phyloP scores from a whole-genome alignment of 2,888 invertebrate genomes.

The Lottia gigantea region DNA sequence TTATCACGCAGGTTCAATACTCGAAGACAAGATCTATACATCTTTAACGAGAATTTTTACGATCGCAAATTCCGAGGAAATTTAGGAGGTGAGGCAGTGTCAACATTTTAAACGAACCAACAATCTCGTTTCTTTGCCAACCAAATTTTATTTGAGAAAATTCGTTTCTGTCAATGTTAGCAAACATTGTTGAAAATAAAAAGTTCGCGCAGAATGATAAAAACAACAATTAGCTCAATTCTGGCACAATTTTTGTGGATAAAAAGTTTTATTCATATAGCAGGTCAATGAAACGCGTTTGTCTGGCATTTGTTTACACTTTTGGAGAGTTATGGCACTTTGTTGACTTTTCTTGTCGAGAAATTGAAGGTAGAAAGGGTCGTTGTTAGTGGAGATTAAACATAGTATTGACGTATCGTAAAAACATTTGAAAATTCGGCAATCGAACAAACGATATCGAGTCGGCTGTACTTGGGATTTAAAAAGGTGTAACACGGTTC shows the following conservation, averaged over 20 bases:
- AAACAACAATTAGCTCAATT: constrained; percentile 3
- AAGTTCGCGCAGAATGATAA: background rate
- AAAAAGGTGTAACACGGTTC: background rate
- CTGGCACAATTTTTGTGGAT: background rate
- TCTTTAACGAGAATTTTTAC: background rate
- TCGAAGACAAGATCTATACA: background rate
- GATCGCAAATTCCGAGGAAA: background rate
- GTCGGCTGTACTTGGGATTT: background rate
- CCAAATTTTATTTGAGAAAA: background rate
- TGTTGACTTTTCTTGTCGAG: background rate
- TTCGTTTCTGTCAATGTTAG: background rate
- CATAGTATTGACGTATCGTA: background rate
- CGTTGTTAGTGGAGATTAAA: background rate
- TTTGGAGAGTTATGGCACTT: background rate
- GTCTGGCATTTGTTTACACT: background rate
- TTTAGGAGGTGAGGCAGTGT: background rate
- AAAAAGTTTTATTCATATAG: background rate
- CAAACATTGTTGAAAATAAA: background rate
- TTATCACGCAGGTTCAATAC: background rate
- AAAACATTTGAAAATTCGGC: background rate
- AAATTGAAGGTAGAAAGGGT: constrained; percentile 2
- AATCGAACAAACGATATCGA: background rate
- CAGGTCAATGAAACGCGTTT: background rate
- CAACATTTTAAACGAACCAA: constrained; percentile 1
- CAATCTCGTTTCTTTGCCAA: background rate